phyloP scores from a whole-genome alignment of 2,113 vertebrate genomes.

The Indicator maculatus region DNA sequence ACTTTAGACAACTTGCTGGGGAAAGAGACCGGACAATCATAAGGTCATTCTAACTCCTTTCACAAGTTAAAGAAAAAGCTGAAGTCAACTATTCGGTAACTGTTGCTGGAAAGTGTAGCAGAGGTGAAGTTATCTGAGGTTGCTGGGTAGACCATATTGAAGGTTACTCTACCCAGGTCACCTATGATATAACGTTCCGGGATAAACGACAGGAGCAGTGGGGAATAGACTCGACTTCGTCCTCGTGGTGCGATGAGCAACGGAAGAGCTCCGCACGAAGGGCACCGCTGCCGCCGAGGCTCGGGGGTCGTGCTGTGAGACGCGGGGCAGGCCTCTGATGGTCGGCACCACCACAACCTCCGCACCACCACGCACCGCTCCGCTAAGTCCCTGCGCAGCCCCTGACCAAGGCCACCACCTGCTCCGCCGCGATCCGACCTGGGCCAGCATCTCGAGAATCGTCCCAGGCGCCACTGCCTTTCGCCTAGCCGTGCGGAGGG shows the following conservation, averaged over 20 bases:
- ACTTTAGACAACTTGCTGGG: not conserved
- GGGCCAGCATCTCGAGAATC: too few relatives aligned
- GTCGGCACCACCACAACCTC: too few relatives aligned
- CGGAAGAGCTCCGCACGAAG: not conserved
- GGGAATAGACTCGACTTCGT: fast-evolving
- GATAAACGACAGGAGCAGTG: not conserved
- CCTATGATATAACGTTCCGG: not conserved
- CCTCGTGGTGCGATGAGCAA: too few relatives aligned
- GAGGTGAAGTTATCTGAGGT: not conserved
- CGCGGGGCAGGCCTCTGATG: too few relatives aligned
- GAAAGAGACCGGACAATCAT: not conserved
- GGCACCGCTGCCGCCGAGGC: fast-evolving
- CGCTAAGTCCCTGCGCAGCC: not conserved
- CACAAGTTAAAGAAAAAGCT: not conserved
- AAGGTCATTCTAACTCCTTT: not conserved
- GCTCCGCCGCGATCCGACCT: not conserved
- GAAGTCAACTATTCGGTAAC: not conserved
- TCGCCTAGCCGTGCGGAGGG: not conserved
- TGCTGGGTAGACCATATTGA: not conserved
- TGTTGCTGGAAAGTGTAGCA: not conserved
- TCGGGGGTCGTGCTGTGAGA: not conserved
- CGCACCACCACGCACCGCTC: not conserved
- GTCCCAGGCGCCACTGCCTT: not conserved
- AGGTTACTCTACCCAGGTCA: not conserved
- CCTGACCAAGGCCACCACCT: not conserved